phyloP scores from a whole-genome alignment of 2,888 invertebrate genomes.

The Scelioninae gen. 2 region DNA sequence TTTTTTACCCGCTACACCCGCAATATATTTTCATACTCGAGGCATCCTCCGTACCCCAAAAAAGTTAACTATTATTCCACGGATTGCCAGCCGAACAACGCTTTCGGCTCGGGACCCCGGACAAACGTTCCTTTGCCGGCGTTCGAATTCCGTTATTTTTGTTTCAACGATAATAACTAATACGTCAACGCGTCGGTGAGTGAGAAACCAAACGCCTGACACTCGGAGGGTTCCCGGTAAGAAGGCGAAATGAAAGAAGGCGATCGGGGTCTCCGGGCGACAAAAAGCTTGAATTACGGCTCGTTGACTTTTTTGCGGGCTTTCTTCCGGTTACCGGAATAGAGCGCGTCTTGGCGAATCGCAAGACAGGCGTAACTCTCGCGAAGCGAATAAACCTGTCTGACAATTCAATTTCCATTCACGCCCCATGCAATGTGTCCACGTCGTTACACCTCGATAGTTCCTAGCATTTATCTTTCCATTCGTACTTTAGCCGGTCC shows the following conservation, averaged over 20 bases:
- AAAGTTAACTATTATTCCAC: too few relatives aligned
- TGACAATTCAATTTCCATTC: constrained; percentile 63
- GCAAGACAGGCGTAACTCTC: constrained; percentile 51
- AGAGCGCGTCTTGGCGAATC: constrained; percentile 45
- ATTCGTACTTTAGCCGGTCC: constrained; percentile 61
- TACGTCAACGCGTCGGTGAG: constrained; percentile 37
- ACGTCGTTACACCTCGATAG: constrained; percentile 62
- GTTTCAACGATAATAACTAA: constrained; percentile 22
- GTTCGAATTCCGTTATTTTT: not conserved
- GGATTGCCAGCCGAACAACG: too few relatives aligned
- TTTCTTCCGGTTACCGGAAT: constrained; percentile 60
- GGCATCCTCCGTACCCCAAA: too few relatives aligned
- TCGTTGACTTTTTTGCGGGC: constrained; percentile 55
- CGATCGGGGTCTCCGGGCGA: constrained; percentile 18
- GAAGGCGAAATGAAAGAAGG: constrained; percentile 23
- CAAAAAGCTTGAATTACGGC: constrained; percentile 54
- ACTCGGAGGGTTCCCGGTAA: constrained; percentile 16
- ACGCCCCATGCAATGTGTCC: constrained; percentile 60
- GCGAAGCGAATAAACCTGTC: constrained; percentile 60
- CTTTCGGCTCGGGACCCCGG: too few relatives aligned
- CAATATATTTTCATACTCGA: too few relatives aligned
- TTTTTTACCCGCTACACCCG: too few relatives aligned
- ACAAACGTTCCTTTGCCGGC: too few relatives aligned
- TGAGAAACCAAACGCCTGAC: constrained; percentile 44
- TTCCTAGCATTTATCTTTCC: constrained; percentile 62